A percentile compares a stretch with the other conserved stretches of the same genome.
phyloP scores from a whole-genome alignment of 2,113 vertebrate genomes.

The Hylia prasina region DNA sequence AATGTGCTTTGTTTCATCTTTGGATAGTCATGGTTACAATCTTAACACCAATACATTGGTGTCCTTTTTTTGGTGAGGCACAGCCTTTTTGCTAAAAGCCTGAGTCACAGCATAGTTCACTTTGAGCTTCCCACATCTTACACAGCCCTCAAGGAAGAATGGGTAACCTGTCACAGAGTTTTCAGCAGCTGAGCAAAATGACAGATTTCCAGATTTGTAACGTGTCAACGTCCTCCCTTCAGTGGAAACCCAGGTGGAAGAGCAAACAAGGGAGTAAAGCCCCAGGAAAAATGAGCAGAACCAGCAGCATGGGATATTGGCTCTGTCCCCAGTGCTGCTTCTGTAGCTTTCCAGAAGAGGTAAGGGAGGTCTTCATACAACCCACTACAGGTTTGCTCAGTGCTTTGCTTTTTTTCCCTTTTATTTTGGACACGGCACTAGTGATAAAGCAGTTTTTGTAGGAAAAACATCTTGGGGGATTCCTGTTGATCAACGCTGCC shows the following conservation, averaged over 20 bases:
- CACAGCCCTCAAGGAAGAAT: neutral
- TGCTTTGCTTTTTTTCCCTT: neutral
- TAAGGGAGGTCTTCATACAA: neutral
- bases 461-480: conserved; percentile 56
- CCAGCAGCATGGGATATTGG: neutral
- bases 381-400: neutral
- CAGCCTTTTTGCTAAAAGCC: neutral
- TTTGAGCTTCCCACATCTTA: neutral
- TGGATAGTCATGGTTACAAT: neutral
- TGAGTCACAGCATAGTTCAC: neutral
- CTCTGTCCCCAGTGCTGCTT: neutral
- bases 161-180: neutral
- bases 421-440: conserved; percentile 50
- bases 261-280: neutral
- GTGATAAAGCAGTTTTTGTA: conserved; percentile 31
- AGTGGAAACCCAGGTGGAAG: neutral
- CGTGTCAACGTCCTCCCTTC: neutral
- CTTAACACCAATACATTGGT: neutral
- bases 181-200: neutral
- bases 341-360: neutral
- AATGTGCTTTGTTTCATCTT: neutral
- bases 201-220: neutral
- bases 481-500: neutral
- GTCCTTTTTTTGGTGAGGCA: neutral
- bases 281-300: neutral